Evolutionary conservation across 2,113 vertebrate species (phyloP).

Genomic region (Xiphophorus hellerii): DNA sequence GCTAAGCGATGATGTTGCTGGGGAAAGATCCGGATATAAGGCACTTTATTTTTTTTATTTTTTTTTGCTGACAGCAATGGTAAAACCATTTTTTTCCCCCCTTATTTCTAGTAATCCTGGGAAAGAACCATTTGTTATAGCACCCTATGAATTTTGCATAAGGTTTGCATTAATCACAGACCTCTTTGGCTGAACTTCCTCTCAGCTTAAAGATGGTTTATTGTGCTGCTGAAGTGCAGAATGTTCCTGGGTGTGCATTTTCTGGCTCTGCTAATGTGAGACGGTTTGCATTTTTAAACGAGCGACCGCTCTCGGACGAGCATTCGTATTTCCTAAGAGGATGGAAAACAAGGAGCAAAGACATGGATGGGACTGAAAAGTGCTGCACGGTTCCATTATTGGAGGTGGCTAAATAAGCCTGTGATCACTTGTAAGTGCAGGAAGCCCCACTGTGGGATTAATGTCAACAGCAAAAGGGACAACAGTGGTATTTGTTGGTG

Average conservation of each 20-base stretch:
- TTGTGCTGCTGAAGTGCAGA: constrained; percentile 36
- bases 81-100: constrained; percentile 37
- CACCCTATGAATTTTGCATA: constrained; percentile 42
- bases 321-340: constrained; percentile 4
- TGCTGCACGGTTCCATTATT: constrained; percentile 57
- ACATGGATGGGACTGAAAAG: constrained; percentile 24
- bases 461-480: constrained; percentile 66
- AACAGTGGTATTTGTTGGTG: constrained; percentile 47
- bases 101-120: constrained; percentile 54
- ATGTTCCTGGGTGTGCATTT: constrained; percentile 4
- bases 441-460: constrained; percentile 60
- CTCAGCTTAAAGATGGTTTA: constrained; percentile 45
- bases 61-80: constrained; percentile 42
- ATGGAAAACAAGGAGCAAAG: constrained; percentile 6
- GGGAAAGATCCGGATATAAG: constrained; percentile 34
- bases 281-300: constrained; percentile 24
- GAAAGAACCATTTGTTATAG: constrained; percentile 49
- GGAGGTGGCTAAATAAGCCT: constrained; percentile 55
- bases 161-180: constrained; percentile 62
- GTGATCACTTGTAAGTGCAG: constrained; percentile 61
- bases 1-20: constrained; percentile 51
- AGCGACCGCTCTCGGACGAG: constrained; percentile 13
- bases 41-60: constrained; percentile 7
- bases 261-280: constrained; percentile 20
- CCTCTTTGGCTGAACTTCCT: constrained; percentile 40